Evolutionary conservation across 2,113 vertebrate species (phyloP).

Genomic region (Pogona vitticeps): DNA sequence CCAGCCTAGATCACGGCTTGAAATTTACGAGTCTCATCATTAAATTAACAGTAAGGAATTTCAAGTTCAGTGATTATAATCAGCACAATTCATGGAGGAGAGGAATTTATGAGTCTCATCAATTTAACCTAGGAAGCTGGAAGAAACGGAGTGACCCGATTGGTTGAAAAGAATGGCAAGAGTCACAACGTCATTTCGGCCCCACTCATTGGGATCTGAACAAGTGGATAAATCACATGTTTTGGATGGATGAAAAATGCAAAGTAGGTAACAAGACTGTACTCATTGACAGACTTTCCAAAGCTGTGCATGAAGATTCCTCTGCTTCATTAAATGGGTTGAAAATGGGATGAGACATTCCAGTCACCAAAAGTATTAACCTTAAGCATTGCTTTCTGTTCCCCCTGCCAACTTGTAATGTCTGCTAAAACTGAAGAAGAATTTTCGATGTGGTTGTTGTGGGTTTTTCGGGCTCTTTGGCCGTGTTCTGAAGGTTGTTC

Average conservation of each 20-base stretch:
- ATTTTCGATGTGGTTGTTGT: neutral
- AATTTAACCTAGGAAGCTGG: slow-evolving; percentile 36
- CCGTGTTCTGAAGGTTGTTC: no score
- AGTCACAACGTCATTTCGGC: slow-evolving; percentile 34
- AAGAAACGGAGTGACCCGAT: slow-evolving; percentile 26
- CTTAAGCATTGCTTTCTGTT: no score
- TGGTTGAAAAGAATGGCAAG: slow-evolving; percentile 43
- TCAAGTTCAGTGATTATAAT: slow-evolving; percentile 52
- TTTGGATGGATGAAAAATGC: slow-evolving; percentile 24
- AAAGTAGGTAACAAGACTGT: neutral
- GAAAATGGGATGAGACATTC: neutral
- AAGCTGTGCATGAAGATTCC: neutral
- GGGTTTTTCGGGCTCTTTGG: no score
- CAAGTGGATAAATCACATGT: slow-evolving; percentile 20
- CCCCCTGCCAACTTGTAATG: no score
- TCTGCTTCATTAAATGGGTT: neutral
- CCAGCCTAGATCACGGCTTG: slow-evolving; percentile 3
- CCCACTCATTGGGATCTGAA: slow-evolving; percentile 30
- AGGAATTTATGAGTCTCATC: slow-evolving; percentile 53
- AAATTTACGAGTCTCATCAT: slow-evolving; percentile 56
- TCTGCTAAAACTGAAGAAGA: neutral
- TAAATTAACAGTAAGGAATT: slow-evolving; percentile 66
- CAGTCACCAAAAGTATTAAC: no score
- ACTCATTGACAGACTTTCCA: neutral
- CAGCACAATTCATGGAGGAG: slow-evolving; percentile 45